phyloP scores from a whole-genome alignment of 1,140 invertebrate genomes.

The Aphidius gifuensis region DNA sequence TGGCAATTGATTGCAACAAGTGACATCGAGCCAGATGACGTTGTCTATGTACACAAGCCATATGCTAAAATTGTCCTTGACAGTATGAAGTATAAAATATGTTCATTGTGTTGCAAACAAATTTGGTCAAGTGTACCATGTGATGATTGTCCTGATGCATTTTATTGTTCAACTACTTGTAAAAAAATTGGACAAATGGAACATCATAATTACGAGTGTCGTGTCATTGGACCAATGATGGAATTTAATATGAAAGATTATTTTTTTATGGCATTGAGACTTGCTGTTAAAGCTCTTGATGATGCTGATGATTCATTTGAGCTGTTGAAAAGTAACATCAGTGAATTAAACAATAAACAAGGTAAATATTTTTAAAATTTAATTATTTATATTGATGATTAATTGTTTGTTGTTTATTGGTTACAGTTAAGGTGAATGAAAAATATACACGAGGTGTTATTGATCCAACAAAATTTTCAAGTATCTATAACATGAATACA shows the following conservation, averaged over 20 bases:
- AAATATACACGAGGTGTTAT: conserved; percentile 51
- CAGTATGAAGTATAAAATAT: conserved; percentile 61
- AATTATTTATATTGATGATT: neutral
- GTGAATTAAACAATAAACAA: conserved; percentile 44
- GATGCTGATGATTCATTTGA: conserved; percentile 51
- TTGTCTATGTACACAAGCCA: conserved; percentile 72
- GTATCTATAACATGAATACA: conserved; percentile 65
- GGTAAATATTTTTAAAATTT: conserved; percentile 32
- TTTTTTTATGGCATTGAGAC: conserved; percentile 63
- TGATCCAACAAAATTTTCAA: conserved; percentile 51
- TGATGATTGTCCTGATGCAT: conserved; percentile 58
- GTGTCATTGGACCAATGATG: conserved; percentile 56
- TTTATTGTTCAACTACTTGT: conserved; percentile 72
- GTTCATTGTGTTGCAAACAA: conserved; percentile 69
- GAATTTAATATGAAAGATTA: conserved; percentile 60
- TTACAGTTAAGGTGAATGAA: conserved; percentile 37
- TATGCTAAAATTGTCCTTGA: conserved; percentile 66
- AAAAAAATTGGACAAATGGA: conserved; percentile 56
- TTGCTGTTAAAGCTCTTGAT: conserved; percentile 58
- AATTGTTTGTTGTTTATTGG: conserved; percentile 11
- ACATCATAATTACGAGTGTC: conserved; percentile 74
- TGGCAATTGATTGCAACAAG: conserved; percentile 61
- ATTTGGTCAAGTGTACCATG: conserved; percentile 63
- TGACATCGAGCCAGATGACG: conserved; percentile 67
- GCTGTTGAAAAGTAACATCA: conserved; percentile 48